phyloP scores from a whole-genome alignment of 2,888 invertebrate species.

The Tubulanus polymorphus region DNA sequence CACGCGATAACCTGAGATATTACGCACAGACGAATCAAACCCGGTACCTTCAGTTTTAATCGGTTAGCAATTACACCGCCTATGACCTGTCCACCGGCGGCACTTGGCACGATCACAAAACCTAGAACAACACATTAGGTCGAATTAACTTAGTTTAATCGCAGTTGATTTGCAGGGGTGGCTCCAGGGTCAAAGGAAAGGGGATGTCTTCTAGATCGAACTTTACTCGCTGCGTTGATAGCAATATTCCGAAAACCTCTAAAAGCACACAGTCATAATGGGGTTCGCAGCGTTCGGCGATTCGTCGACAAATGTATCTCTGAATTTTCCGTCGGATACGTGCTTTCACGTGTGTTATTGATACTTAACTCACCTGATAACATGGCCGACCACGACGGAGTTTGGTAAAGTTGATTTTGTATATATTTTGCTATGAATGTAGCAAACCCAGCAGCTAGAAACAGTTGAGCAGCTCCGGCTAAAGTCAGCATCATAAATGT shows the following conservation, averaged over 20 bases:
- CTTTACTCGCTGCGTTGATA: no score
- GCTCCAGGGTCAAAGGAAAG: no score
- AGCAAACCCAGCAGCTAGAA: conserved; percentile 59
- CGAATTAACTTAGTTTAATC: no score
- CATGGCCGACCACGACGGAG: conserved; percentile 65
- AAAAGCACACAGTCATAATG: no score
- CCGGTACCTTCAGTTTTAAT: conserved; percentile 34
- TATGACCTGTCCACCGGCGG: conserved; percentile 41
- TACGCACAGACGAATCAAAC: conserved; percentile 35
- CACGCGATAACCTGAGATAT: conserved; percentile 26
- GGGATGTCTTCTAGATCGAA: no score
- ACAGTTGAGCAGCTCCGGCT: conserved; percentile 48
- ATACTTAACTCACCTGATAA: conserved; percentile 62
- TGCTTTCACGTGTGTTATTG: no score
- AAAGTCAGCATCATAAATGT: conserved; percentile 63
- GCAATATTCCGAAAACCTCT: no score
- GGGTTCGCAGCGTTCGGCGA: no score
- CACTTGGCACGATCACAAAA: conserved; percentile 40
- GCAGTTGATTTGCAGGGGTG: no score
- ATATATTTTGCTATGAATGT: conserved; percentile 72
- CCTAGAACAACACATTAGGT: no score
- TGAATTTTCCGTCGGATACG: no score
- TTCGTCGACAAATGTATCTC: no score
- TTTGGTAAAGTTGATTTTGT: conserved; percentile 68
- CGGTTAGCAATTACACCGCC: conserved; percentile 39